phyloP scores from a whole-genome alignment of 1,140 invertebrate genomes.

The Diorhabda carinulata region DNA sequence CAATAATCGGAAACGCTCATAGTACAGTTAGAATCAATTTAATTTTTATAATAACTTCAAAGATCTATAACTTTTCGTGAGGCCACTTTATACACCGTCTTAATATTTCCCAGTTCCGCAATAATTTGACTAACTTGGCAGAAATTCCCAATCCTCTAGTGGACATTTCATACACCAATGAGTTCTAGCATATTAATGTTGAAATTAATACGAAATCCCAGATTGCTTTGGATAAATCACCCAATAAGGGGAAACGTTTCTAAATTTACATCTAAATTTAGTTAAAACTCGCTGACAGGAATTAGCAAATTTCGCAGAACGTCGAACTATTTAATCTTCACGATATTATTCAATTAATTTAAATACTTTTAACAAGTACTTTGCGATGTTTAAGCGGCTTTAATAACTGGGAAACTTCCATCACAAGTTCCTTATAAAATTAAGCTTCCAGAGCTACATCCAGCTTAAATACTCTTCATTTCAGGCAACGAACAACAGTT shows the following conservation, averaged over 20 bases:
- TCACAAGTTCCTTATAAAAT: conserved; percentile 10
- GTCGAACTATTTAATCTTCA: conserved; percentile 7
- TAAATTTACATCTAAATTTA: neutral
- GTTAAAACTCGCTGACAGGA: conserved; percentile 10
- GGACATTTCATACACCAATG: too few species aligned
- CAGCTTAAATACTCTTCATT: neutral
- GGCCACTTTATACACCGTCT: too few species aligned
- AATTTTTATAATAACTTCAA: too few species aligned
- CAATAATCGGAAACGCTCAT: too few species aligned
- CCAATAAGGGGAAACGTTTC: neutral
- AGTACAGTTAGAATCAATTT: too few species aligned
- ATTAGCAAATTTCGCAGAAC: conserved; percentile 8
- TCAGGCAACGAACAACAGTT: too few species aligned
- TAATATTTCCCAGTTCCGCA: too few species aligned
- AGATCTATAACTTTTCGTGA: too few species aligned
- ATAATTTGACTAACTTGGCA: too few species aligned
- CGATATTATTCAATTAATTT: conserved; percentile 17
- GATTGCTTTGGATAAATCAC: neutral
- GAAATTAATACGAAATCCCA: neutral
- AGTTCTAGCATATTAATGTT: too few species aligned
- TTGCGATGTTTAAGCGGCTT: conserved; percentile 15
- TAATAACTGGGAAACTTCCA: conserved; percentile 8
- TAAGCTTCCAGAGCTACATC: conserved; percentile 4
- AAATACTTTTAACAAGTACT: conserved; percentile 17
- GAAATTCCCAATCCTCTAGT: too few species aligned